Evolutionary conservation across 2,797 vertebrate genomes (phyloP).

Genomic region (Loris lydekkerianus): DNA sequence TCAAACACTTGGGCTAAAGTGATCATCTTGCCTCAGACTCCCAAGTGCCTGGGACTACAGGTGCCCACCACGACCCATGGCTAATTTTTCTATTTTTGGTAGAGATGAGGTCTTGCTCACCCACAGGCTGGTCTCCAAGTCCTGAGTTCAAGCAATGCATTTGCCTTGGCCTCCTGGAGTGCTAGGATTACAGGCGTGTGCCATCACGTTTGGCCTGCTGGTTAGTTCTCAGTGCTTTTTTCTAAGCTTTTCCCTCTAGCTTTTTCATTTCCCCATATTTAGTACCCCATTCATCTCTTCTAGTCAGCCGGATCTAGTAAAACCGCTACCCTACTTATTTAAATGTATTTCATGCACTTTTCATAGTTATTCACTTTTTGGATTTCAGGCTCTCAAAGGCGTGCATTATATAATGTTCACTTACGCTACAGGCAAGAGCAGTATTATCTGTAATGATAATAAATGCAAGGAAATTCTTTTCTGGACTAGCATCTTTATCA

Average conservation of each 20-base stretch:
- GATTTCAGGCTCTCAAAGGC: not conserved
- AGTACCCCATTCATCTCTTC: not conserved
- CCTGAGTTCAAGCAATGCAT: too few relatives aligned
- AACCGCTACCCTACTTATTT: not conserved
- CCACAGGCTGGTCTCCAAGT: too few relatives aligned
- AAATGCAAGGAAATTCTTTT: not conserved
- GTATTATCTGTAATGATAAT: not conserved
- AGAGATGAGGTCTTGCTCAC: too few relatives aligned
- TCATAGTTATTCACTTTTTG: constrained; percentile 2
- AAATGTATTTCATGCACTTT: not conserved
- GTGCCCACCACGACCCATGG: too few relatives aligned
- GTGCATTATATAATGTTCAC: not conserved
- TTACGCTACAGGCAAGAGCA: not conserved
- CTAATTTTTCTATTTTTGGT: too few relatives aligned
- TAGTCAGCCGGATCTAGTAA: not conserved
- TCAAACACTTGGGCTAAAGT: too few relatives aligned
- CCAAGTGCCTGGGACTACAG: too few relatives aligned
- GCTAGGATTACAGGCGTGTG: too few relatives aligned
- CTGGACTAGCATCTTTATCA: not conserved
- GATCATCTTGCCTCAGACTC: too few relatives aligned
- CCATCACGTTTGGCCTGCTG: too few relatives aligned
- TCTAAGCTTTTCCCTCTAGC: not conserved
- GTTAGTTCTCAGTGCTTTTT: not conserved
- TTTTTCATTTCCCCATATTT: not conserved
- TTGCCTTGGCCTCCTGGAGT: too few relatives aligned